Evolutionary conservation across 2,113 vertebrate species (phyloP).

Genomic region (Rhadina sibilatrix): DNA sequence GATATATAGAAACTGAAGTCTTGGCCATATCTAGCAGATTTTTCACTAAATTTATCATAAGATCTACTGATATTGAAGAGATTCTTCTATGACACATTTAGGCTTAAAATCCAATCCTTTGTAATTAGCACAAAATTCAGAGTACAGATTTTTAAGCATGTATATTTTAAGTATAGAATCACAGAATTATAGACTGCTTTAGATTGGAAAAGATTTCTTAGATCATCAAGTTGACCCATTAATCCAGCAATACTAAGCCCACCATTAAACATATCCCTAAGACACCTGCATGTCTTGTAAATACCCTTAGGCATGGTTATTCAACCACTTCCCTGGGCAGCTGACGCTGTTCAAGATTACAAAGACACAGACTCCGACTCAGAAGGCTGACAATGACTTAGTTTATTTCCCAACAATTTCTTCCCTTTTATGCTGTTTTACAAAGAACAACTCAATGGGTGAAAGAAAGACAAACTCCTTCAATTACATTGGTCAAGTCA

Average conservation of each 20-base stretch:
- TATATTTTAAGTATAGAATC: not conserved
- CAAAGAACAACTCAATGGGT: no score
- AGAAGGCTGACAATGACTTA: no score
- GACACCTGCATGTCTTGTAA: not conserved
- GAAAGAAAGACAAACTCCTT: no score
- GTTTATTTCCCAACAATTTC: no score
- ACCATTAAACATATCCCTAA: not conserved
- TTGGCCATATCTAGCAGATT: not conserved
- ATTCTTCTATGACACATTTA: not conserved
- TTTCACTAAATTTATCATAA: not conserved
- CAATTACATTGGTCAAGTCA: no score
- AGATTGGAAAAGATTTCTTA: not conserved
- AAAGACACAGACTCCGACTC: no score
- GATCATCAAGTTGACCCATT: accelerated
- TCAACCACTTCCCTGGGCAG: not conserved
- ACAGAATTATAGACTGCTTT: not conserved
- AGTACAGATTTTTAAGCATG: not conserved
- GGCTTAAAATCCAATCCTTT: not conserved
- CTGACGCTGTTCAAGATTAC: no score
- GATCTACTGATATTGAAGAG: not conserved
- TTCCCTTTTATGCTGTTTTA: no score
- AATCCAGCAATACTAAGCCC: not conserved
- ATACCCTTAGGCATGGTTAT: not conserved
- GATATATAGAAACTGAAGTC: not conserved
- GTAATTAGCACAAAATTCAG: not conserved